phyloP scores from a whole-genome alignment of 1,140 invertebrate species.

The Bombus superbus region DNA sequence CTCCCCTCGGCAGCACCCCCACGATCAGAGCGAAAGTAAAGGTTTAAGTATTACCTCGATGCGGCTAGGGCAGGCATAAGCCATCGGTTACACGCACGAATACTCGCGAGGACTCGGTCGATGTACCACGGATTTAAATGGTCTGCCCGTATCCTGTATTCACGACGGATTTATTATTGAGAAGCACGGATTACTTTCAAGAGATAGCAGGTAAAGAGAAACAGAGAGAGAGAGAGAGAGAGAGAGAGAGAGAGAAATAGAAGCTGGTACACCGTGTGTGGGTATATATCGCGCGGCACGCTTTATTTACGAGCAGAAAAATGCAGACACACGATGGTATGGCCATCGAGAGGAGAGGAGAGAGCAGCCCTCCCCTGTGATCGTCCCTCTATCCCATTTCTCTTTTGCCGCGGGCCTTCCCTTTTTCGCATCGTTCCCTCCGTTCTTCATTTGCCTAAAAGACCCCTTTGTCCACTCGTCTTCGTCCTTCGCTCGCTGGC shows the following conservation, averaged over 20 bases:
- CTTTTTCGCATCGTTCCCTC: conserved; percentile 60
- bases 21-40: conserved; percentile 17
- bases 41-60: conserved; percentile 49
- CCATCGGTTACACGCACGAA: conserved; percentile 53
- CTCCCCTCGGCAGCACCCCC: background rate
- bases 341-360: conserved; percentile 42
- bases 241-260: background rate
- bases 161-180: conserved; percentile 62
- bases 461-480: conserved; percentile 71
- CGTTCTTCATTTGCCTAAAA: conserved; percentile 71
- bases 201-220: conserved; percentile 37
- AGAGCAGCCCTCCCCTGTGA: conserved; percentile 20
- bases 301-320: conserved; percentile 70
- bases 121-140: conserved; percentile 52
- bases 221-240: background rate
- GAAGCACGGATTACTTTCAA: conserved; percentile 61
- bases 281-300: conserved; percentile 37
- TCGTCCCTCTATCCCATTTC: conserved; percentile 65
- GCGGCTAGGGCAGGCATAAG: conserved; percentile 37
- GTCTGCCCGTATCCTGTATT: conserved; percentile 47
- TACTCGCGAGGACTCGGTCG: conserved; percentile 41
- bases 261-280: background rate
- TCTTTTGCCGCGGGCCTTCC: conserved; percentile 62
- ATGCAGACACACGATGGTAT: conserved; percentile 56
- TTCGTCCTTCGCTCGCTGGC: conserved; percentile 61